Percentiles rank a stretch among this genome's conserved stretches.
Evolutionary conservation across 2,113 vertebrate genomes (phyloP).

Genomic region (Murina feae): DNA sequence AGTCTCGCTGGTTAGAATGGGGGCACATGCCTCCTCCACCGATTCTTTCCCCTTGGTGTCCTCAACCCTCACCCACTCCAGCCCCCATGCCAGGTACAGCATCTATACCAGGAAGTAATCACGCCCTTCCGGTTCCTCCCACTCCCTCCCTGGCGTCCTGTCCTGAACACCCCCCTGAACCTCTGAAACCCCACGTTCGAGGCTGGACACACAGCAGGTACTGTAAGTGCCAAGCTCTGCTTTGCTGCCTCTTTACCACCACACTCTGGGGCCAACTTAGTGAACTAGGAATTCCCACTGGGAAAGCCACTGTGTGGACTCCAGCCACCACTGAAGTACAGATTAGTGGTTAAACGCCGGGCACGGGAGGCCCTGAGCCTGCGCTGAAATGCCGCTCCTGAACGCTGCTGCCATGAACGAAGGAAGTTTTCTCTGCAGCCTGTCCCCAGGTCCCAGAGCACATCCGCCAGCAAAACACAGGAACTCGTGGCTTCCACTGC

Average conservation of each 20-base stretch:
- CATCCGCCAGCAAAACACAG: too few species aligned
- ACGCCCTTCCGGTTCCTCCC: too few species aligned
- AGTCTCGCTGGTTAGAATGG: neutral
- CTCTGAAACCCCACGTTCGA: neutral
- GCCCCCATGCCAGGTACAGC: neutral
- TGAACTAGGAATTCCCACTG: neutral
- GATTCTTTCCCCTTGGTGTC: neutral
- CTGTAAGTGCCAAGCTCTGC: neutral
- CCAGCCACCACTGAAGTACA: neutral
- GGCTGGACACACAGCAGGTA: neutral
- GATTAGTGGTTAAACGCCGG: neutral
- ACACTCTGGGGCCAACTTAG: neutral
- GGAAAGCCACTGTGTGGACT: neutral
- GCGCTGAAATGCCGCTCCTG: neutral
- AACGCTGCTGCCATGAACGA: fast-evolving
- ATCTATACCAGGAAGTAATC: too few species aligned
- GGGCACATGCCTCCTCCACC: neutral
- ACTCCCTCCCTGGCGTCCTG: neutral
- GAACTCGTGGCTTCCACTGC: neutral
- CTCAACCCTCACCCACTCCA: neutral
- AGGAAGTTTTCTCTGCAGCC: neutral
- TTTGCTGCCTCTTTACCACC: neutral
- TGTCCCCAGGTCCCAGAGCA: fast-evolving
- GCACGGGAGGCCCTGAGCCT: fast-evolving
- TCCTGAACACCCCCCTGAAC: too few species aligned